These are phyloP conservation scores for Amphipoea lucens DNA, from an alignment of 2,888 invertebrate genomes.

Conservation along the genomic window DNA sequence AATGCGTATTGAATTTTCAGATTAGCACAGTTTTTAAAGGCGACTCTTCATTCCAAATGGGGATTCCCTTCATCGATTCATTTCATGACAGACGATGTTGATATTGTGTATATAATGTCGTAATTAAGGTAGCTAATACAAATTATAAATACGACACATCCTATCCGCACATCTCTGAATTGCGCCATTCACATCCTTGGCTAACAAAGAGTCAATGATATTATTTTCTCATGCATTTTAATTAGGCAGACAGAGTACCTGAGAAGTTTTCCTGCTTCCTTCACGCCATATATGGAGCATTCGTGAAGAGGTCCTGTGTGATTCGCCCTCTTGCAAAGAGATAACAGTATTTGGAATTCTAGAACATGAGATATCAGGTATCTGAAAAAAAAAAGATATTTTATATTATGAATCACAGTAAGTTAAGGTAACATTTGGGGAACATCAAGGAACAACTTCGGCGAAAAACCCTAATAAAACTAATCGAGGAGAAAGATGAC, in stretches of 20 bases:
- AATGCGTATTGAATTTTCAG: background rate
- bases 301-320: conserved; percentile 92
- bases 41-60: background rate
- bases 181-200: conserved; percentile 36
- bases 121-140: conserved; percentile 4
- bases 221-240: conserved; percentile 50
- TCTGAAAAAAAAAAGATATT: conserved; percentile 73
- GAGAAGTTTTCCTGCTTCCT: conserved; percentile 92
- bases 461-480: background rate
- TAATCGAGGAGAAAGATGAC: conserved; percentile 6
- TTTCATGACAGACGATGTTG: background rate
- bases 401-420: background rate
- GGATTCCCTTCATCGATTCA: background rate
- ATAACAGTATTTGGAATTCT: conserved; percentile 94
- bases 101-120: background rate
- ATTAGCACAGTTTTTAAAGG: background rate
- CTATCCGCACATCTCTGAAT: conserved; percentile 23
- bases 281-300: conserved; percentile 93
- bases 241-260: conserved; percentile 80
- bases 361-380: conserved; percentile 93
- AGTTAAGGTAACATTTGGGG: background rate
- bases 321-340: conserved; percentile 92
- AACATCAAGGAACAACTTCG: background rate
- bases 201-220: conserved; percentile 34
- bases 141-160: conserved; percentile 1